Conservation (phyloP, 2,113 vertebrate species). For the Scalopus aquaticus region DNA sequence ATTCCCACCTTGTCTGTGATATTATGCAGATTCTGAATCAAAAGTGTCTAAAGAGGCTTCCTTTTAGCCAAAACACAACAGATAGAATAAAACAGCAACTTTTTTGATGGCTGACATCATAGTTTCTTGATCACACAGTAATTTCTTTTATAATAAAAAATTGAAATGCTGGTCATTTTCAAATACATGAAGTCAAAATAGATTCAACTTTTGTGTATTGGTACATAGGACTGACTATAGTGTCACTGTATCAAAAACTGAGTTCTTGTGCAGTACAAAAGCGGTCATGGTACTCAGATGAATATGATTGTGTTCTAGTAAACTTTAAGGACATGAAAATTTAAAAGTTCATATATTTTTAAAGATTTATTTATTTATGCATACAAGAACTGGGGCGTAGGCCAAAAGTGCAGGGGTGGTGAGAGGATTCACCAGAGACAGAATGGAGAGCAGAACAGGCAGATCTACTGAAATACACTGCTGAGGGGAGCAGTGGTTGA, state of each 20-base stretch:
- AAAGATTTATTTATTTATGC: too few relatives aligned
- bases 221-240: too few relatives aligned
- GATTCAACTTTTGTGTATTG: not conserved
- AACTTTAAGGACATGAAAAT: not conserved
- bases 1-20: not conserved
- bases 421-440: too few relatives aligned
- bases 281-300: not conserved
- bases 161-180: not conserved
- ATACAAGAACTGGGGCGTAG: too few relatives aligned
- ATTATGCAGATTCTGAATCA: not conserved
- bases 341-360: not conserved
- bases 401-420: too few relatives aligned
- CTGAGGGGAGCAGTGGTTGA: too few relatives aligned
- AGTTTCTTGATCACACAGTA: not conserved
- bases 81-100: conserved; percentile 59
- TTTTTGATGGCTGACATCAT: not conserved
- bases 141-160: not conserved
- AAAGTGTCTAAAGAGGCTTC: not conserved
- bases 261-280: not conserved
- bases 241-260: not conserved
- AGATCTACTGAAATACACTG: too few relatives aligned
- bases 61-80: not conserved
- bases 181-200: not conserved
- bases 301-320: not conserved
- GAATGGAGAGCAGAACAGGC: too few relatives aligned